phyloP scores from a whole-genome alignment of 2,113 vertebrate species.

The Verasper variegatus region DNA sequence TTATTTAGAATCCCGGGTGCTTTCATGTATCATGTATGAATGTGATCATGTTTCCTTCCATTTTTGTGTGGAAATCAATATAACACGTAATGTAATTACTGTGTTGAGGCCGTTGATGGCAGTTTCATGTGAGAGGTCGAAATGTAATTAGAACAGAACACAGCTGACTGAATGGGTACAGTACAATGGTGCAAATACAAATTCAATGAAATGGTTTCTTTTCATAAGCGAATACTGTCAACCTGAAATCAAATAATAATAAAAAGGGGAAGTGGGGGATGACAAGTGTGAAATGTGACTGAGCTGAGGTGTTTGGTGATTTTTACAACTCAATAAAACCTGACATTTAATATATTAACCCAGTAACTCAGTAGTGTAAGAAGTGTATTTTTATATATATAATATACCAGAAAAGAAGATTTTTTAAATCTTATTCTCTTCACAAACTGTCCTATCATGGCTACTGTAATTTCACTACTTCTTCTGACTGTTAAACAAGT shows the following conservation, averaged over 20 bases:
- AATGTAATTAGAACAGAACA: constrained; percentile 55
- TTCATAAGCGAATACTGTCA: constrained; percentile 34
- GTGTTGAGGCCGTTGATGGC: constrained; percentile 15
- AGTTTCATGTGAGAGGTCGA: constrained; percentile 35
- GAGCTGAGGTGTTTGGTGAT: background rate
- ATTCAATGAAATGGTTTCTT: constrained; percentile 36
- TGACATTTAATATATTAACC: too few species aligned
- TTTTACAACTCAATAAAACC: background rate
- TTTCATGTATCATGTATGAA: background rate
- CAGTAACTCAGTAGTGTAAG: too few species aligned
- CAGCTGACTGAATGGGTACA: constrained; percentile 27
- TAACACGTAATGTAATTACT: constrained; percentile 51
- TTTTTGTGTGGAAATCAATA: constrained; percentile 32
- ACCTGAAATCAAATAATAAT: constrained; percentile 41
- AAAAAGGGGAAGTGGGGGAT: background rate
- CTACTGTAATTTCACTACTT: background rate
- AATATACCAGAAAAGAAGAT: too few species aligned
- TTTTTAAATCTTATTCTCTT: too few species aligned
- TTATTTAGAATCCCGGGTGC: background rate
- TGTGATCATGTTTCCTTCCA: constrained; percentile 9
- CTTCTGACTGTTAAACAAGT: background rate
- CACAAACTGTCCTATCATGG: background rate
- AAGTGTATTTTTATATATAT: too few species aligned
- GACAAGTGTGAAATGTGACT: background rate
- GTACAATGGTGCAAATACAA: constrained; percentile 40